phyloP scores from a whole-genome alignment of 2,888 invertebrate species.

The Macrosoma leucophasiata region DNA sequence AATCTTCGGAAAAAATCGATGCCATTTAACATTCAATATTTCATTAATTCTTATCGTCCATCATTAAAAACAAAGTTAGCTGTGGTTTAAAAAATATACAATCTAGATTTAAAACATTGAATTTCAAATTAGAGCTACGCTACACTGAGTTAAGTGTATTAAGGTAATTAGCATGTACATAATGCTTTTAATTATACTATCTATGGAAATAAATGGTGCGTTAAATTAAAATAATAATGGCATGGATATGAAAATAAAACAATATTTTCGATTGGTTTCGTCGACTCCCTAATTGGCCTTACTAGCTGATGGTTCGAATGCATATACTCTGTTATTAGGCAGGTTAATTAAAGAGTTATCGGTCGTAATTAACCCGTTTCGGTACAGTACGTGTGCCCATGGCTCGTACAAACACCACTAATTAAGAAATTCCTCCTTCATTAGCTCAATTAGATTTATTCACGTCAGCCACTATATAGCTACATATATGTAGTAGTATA shows the following conservation, averaged over 20 bases:
- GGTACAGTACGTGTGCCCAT: conserved; percentile 64
- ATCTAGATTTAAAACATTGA: too few species aligned
- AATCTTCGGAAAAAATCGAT: too few species aligned
- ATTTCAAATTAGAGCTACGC: too few species aligned
- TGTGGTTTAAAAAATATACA: too few species aligned
- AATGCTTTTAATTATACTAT: not conserved
- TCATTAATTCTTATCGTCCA: too few species aligned
- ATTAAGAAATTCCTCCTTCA: conserved; percentile 72
- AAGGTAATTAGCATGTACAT: too few species aligned
- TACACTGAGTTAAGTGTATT: too few species aligned
- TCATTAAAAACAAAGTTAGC: too few species aligned
- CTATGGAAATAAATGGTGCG: conserved; percentile 5
- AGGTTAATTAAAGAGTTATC: conserved; percentile 75
- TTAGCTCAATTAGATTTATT: conserved; percentile 68
- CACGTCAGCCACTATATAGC: conserved; percentile 45
- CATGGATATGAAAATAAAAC: conserved; percentile 13
- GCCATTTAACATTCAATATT: too few species aligned
- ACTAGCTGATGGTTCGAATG: conserved; percentile 49
- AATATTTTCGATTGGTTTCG: conserved; percentile 40
- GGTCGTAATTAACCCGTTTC: conserved; percentile 68
- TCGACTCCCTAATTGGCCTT: conserved; percentile 51
- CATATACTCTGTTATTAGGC: conserved; percentile 72
- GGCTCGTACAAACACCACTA: conserved; percentile 63
- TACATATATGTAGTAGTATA: too few species aligned
- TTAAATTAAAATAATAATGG: conserved; percentile 14